These are phyloP conservation scores for Cinclus mexicanus DNA, from an alignment of 2,113 vertebrate species.

Conservation along the genomic window DNA sequence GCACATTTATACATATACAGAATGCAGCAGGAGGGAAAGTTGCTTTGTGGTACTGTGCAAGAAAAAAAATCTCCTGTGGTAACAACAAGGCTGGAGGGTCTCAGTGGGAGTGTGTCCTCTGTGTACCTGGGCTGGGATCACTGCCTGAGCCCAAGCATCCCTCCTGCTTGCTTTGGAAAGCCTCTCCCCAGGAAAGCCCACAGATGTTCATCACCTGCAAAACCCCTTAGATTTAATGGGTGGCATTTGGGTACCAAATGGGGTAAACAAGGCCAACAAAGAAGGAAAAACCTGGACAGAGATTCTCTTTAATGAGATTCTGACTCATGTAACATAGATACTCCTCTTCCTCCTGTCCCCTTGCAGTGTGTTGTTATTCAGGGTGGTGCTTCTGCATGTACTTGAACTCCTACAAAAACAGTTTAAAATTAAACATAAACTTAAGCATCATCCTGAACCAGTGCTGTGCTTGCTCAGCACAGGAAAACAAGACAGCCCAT, in stretches of 20 bases:
- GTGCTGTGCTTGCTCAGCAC: background rate
- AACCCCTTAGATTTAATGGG: rapidly evolving
- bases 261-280: background rate
- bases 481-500: rapidly evolving
- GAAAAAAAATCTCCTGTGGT: background rate
- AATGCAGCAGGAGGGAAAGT: background rate
- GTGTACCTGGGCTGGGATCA: background rate
- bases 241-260: background rate
- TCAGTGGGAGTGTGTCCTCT: background rate
- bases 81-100: background rate
- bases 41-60: background rate
- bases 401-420: background rate
- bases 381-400: rapidly evolving
- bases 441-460: background rate
- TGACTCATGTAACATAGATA: background rate
- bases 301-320: background rate
- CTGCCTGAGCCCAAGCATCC: background rate
- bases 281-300: background rate
- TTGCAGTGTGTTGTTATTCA: background rate
- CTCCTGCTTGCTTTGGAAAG: background rate
- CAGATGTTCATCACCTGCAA: background rate
- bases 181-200: rapidly evolving
- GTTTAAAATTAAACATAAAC: background rate
- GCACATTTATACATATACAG: background rate
- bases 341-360: background rate